Conservation (phyloP, 2,113 vertebrate genomes). For the Abramis brama region DNA sequence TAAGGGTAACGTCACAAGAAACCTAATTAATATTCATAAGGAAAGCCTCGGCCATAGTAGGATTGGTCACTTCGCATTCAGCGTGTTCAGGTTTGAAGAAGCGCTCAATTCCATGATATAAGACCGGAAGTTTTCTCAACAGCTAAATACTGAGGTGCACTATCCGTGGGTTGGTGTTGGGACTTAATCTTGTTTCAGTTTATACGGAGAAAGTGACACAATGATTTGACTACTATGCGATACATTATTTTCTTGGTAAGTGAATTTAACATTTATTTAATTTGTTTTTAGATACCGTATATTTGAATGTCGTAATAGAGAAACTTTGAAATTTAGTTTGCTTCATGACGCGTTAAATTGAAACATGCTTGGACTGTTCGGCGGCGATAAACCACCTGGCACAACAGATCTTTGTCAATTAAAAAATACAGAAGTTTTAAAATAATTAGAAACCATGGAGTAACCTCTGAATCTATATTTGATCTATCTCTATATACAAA, state of each 20-base stretch:
- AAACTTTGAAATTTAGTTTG: neutral
- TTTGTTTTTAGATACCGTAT: neutral
- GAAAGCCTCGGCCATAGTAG: neutral
- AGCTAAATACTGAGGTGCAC: neutral
- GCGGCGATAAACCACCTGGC: neutral
- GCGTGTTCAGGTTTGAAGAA: neutral
- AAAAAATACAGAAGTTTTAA: neutral
- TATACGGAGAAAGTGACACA: neutral
- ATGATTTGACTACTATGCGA: conserved; percentile 29
- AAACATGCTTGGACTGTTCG: neutral
- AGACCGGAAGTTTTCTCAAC: conserved; percentile 14
- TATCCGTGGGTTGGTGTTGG: neutral
- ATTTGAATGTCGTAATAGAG: neutral
- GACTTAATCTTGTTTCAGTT: neutral
- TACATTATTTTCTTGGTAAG: conserved; percentile 3
- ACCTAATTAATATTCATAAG: neutral
- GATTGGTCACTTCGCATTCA: neutral
- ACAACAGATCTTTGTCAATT: neutral
- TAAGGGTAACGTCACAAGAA: neutral
- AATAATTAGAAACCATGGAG: neutral
- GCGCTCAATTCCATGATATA: neutral
- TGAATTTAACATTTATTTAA: neutral
- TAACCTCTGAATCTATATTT: neutral
- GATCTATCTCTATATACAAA: neutral
- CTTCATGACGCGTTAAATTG: neutral